Evolutionary conservation across 2,888 invertebrate genomes (phyloP), one percentile per base, ranked within the genome.

Genomic region (Phyllotreta striolata): DNA sequence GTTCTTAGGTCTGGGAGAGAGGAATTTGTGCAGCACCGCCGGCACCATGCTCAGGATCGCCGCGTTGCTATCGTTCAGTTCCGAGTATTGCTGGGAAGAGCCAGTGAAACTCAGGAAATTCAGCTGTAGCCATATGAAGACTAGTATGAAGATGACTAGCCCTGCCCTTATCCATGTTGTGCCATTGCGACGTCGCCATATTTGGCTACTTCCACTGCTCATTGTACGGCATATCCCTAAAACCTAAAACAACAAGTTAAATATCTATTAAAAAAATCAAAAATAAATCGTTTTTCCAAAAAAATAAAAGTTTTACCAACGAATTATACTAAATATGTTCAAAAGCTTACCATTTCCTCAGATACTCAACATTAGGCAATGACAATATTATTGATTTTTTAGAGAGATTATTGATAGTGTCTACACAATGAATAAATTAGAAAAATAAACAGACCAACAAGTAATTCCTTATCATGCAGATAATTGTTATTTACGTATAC

Each of bases 41-140:
- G 93, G 93, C 70, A 93, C 92, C 84, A 92, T 87, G 66, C 91
- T 91, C 68, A 92, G 84, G 58, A 93, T 91, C 73, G 92, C 90
- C 70, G 89, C 89, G 58, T 88, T 87, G 0, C 90, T 91, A 76
- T 92, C 92, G 79, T 93, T 92, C 73, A 85, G 81, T 56, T 86
- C 82, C 66, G 81, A 73, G 71, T 79, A 81, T 58, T 80, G 74
- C 67, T 81, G 78, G 67, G 80, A 78, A 56, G 76, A 71, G 52
- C 73, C 72, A 60, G 84, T 83, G 69, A 85, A 81, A 76, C 83
- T 85, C 75, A 86, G 83, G 70, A 88, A 85, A 74, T 86, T 85
- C 62, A 88, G 80, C 75, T 88, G 88, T 64, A 88, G 83, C 86
- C 87, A 87, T 70, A 88, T 81, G 76, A 88, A 86, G 70, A 87